Conservation (phyloP, 2,797 vertebrate species). For the Pseudopleuronectes americanus region DNA sequence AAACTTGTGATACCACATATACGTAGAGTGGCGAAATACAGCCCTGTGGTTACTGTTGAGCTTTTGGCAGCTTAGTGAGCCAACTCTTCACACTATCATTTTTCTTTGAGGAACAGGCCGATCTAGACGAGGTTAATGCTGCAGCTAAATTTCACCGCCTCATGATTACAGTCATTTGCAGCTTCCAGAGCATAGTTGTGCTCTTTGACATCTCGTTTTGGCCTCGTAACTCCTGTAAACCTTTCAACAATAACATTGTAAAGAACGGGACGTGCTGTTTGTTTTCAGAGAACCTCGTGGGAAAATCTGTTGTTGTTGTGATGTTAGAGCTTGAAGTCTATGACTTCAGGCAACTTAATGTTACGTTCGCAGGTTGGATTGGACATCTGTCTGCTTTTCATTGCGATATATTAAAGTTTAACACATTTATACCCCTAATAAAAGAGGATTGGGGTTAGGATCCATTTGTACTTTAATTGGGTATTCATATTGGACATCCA, state of each 20-base stretch:
- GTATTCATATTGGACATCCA: background rate
- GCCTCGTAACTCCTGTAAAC: conserved; percentile 7
- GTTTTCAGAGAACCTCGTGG: background rate
- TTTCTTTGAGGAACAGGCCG: conserved; percentile 11
- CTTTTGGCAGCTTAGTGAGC: conserved; percentile 18
- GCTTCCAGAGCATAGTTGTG: background rate
- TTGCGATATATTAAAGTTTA: background rate
- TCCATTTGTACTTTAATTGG: background rate
- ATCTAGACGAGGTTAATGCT: background rate
- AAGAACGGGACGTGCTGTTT: no score
- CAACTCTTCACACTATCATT: conserved; percentile 2
- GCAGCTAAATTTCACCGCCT: background rate
- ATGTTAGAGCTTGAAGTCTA: background rate
- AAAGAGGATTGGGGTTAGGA: no score
- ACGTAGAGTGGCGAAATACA: background rate
- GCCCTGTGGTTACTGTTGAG: conserved; percentile 1
- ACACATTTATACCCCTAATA: background rate
- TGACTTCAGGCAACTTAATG: background rate
- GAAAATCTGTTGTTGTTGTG: background rate
- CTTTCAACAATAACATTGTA: background rate
- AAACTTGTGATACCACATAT: no score
- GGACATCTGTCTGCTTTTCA: no score
- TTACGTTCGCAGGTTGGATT: background rate
- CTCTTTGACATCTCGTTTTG: background rate
- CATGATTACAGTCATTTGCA: background rate